Evolutionary conservation across 2,888 invertebrate species (phyloP), one percentile per base, ranked within the genome.

Genomic region (Oligia strigilis): DNA sequence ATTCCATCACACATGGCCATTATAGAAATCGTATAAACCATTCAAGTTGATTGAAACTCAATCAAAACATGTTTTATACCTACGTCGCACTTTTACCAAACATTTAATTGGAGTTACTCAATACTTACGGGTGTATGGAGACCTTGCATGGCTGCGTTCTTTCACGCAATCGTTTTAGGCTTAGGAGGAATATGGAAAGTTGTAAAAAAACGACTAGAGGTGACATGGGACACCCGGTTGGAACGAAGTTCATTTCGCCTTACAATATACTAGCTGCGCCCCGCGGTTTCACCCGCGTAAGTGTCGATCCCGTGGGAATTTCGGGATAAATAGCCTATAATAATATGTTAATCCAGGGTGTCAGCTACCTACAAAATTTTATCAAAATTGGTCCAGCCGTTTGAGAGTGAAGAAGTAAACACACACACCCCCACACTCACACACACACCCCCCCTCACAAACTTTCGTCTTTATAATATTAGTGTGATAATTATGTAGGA

Each of bases 21-120:
- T 60, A 74, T 64, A 76, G 9, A 80, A 58, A 80, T 40, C 36
- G 9, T 49, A 55, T 55, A 62, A 40, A 62, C 43, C 13, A 72
- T 46, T 60, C n/a, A 83, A 62, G 13, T 77, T 67, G 71, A 77
- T 75, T 52, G 84, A 66, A 84, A 84, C 62, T 75, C 78, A 81
- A 75, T 75, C 72, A 71, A 77, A 84, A 78, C 84, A 67, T 71
- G 81, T 81, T 36, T 36, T 36, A 0, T 36, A 36, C 2, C 36
- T 36, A 69, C 19, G 19, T n/a, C 65, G 60, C 36, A 66, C 72
- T 81, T 84, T 84, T 78, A 84, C 81, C n/a, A 71, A 84, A 84
- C 73, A 78, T 77, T 73, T 84, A 84, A 84, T 84, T 81, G 78
- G 70, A 14, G 43, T 84, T 81, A 40, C 72, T 52, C 55, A 84